Evolutionary conservation across 37 sponge, comb jelly and placozoan species (phyloP).

Genomic region (Chondrilla cf. caribensis): DNA sequence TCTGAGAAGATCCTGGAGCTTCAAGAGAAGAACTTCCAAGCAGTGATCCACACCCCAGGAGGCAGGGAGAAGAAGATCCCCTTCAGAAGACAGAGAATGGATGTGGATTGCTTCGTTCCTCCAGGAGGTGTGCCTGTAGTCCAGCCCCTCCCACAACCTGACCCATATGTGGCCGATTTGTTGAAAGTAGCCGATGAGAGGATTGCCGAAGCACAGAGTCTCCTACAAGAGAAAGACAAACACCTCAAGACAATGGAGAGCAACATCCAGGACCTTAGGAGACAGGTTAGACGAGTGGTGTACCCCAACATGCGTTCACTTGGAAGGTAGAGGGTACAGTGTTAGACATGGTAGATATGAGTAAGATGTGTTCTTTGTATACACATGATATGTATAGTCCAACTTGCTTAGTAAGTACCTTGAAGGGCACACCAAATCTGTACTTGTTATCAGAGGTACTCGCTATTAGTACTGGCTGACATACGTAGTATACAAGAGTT

Average conservation of each 20-base stretch:
- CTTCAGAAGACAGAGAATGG: constrained; percentile 92
- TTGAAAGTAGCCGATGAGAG: constrained; percentile 88
- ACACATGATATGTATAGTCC: too few relatives aligned
- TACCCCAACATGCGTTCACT: not conserved
- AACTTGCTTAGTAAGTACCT: too few relatives aligned
- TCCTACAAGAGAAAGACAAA: constrained; percentile 43
- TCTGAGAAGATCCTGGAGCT: constrained; percentile 82
- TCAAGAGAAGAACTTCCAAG: constrained; percentile 94
- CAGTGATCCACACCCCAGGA: constrained; percentile 97
- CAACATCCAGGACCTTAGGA: constrained; percentile 55
- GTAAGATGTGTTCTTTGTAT: not conserved
- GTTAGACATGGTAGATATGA: not conserved
- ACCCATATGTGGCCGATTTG: constrained; percentile 89
- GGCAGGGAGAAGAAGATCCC: constrained; percentile 89
- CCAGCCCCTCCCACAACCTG: constrained; percentile 40
- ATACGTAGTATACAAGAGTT: too few relatives aligned
- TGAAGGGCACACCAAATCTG: too few relatives aligned
- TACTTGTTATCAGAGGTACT: too few relatives aligned
- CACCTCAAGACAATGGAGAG: constrained; percentile 41
- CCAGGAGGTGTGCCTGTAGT: constrained; percentile 18
- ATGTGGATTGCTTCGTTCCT: constrained; percentile 81
- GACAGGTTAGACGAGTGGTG: constrained; percentile 42
- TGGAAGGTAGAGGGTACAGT: not conserved
- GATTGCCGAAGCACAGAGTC: constrained; percentile 68
- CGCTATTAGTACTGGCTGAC: too few relatives aligned